Percentiles rank a stretch among this genome's conserved stretches.
Conservation (phyloP, 1,140 invertebrate species). For the Drosophila eugracilis region DNA sequence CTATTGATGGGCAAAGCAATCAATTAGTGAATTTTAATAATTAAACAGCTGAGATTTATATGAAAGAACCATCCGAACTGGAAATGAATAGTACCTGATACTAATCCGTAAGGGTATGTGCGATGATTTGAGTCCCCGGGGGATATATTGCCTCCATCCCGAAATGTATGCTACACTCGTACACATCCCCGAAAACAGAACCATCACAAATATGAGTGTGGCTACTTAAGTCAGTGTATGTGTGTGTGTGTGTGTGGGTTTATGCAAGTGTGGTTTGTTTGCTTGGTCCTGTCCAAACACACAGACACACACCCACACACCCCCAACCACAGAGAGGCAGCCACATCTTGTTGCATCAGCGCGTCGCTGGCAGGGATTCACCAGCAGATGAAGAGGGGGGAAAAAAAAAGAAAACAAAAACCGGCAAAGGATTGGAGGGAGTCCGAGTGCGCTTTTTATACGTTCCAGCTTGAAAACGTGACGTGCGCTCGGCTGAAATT, state of each 20-base stretch:
- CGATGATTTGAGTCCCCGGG: slow-evolving; percentile 20
- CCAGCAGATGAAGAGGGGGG: no score
- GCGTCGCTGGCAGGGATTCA: slow-evolving; percentile 64
- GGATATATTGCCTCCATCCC: neutral
- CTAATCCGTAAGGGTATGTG: slow-evolving; percentile 13
- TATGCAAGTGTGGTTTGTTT: slow-evolving; percentile 62
- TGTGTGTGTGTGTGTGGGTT: slow-evolving; percentile 11
- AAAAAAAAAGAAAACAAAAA: slow-evolving; percentile 28
- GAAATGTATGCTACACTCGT: slow-evolving; percentile 9
- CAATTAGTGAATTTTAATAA: slow-evolving; percentile 4
- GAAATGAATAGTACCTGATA: neutral
- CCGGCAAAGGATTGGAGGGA: slow-evolving; percentile 15
- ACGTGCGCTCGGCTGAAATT: slow-evolving; percentile 62
- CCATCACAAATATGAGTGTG: slow-evolving; percentile 32
- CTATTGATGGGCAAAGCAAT: neutral
- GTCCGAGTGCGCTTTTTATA: slow-evolving; percentile 42
- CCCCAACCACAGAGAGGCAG: neutral
- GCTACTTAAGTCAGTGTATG: slow-evolving; percentile 63
- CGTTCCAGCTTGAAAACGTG: slow-evolving; percentile 48
- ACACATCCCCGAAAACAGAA: slow-evolving; percentile 7
- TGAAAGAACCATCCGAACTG: neutral
- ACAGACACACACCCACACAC: neutral
- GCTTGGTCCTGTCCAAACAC: slow-evolving; percentile 48
- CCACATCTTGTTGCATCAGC: slow-evolving; percentile 79
- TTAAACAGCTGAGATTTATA: neutral